Evolutionary conservation across 2,113 vertebrate genomes (phyloP).

Genomic region (Chloropsis hardwickii): DNA sequence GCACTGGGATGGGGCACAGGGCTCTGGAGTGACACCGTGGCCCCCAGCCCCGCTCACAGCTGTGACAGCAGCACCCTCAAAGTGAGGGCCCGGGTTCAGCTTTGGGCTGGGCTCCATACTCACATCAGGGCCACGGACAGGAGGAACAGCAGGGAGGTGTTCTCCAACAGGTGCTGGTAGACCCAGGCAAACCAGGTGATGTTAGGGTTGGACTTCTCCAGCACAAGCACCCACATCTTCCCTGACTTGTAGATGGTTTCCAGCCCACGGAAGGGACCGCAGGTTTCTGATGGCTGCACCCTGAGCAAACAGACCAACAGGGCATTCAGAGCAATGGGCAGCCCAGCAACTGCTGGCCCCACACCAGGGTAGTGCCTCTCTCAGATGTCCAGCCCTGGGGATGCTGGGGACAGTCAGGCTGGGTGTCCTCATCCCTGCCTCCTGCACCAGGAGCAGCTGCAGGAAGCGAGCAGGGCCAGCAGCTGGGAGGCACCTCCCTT

Average conservation of each 20-base stretch:
- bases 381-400: background rate
- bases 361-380: background rate
- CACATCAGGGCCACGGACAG: conserved; percentile 79
- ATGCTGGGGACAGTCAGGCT: no score
- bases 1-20: background rate
- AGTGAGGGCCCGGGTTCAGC: background rate
- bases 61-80: background rate
- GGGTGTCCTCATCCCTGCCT: background rate
- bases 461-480: background rate
- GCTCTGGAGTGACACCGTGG: background rate
- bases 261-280: conserved; percentile 85
- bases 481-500: background rate
- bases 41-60: rapidly evolving
- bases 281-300: conserved; percentile 77
- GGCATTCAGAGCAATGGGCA: background rate
- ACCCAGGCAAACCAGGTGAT: conserved; percentile 76
- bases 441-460: background rate
- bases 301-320: conserved; percentile 52
- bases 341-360: background rate
- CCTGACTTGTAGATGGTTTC: conserved; percentile 82
- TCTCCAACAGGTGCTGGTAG: conserved; percentile 81
- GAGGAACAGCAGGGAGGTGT: conserved; percentile 82
- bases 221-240: conserved; percentile 74
- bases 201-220: conserved; percentile 71
- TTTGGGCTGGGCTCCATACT: conserved; percentile 7